Conservation (phyloP, 1,140 invertebrate genomes). For the Heliconius melpomene region DNA sequence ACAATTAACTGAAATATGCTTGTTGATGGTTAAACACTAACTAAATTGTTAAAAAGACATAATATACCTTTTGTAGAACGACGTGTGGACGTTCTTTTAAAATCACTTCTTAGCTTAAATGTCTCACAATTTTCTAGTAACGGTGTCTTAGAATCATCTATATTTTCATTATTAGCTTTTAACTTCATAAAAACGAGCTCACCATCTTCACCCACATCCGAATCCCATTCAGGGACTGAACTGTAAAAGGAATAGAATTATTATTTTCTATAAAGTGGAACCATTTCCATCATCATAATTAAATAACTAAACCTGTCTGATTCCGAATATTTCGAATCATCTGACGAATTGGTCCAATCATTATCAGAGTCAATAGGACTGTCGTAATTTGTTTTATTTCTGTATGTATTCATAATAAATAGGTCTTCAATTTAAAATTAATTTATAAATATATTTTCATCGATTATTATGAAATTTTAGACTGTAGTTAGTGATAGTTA, state of each 20-base stretch:
- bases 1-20: background rate
- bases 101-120: slow-evolving; percentile 72
- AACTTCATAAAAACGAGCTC: slow-evolving; percentile 82
- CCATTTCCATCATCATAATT: background rate
- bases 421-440: background rate
- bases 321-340: slow-evolving; percentile 72
- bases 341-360: slow-evolving; percentile 73
- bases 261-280: background rate
- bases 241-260: slow-evolving; percentile 55
- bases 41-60: no score
- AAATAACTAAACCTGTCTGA: slow-evolving; percentile 61
- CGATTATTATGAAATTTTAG: no score
- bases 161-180: slow-evolving; percentile 44
- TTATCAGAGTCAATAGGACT: slow-evolving; percentile 73
- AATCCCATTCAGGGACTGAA: slow-evolving; percentile 85
- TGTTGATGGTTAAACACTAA: no score
- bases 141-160: slow-evolving; percentile 52
- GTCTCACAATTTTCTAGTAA: slow-evolving; percentile 71
- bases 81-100: slow-evolving; percentile 70
- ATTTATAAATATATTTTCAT: background rate
- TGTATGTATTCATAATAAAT: slow-evolving; percentile 53
- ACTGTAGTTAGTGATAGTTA: no score
- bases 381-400: slow-evolving; percentile 59
- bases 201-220: slow-evolving; percentile 81
- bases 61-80: slow-evolving; percentile 68